These are phyloP conservation scores for Dasyornis broadbenti DNA, from an alignment of 2,113 vertebrate genomes.

Conservation along the genomic window DNA sequence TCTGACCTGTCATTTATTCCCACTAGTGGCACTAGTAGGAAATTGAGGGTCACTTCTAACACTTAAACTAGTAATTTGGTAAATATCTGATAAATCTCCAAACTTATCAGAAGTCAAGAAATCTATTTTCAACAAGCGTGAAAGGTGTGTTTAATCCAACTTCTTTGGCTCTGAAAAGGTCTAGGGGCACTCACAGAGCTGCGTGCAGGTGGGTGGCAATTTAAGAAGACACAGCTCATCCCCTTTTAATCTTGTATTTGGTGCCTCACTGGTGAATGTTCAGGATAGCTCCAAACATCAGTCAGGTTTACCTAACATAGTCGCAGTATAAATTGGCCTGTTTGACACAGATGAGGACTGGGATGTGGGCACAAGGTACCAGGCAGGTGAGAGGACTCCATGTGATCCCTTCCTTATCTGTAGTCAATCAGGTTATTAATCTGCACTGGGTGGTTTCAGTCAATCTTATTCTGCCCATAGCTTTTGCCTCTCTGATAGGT, in stretches of 20 bases:
- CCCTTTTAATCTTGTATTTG: background rate
- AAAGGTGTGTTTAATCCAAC: background rate
- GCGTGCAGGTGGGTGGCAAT: background rate
- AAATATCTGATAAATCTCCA: background rate
- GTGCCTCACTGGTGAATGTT: background rate
- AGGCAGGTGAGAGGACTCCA: background rate
- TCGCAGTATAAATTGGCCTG: background rate
- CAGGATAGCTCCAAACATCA: background rate
- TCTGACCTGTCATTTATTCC: background rate
- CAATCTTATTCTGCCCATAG: rapidly evolving
- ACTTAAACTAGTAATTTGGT: background rate
- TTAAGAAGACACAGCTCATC: background rate
- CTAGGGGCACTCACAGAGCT: background rate
- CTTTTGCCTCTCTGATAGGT: background rate
- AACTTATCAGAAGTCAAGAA: background rate
- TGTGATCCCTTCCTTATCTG: background rate
- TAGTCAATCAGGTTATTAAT: background rate
- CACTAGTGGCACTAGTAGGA: background rate
- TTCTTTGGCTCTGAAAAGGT: background rate
- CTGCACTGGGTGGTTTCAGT: background rate
- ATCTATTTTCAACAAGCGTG: background rate
- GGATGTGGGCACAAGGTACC: too few relatives aligned
- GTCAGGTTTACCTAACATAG: background rate
- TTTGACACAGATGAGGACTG: rapidly evolving
- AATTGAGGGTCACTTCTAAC: background rate